These are phyloP conservation scores for Toxonevra muliebris DNA, from an alignment of 2,888 invertebrate genomes.

Conservation along the genomic window DNA sequence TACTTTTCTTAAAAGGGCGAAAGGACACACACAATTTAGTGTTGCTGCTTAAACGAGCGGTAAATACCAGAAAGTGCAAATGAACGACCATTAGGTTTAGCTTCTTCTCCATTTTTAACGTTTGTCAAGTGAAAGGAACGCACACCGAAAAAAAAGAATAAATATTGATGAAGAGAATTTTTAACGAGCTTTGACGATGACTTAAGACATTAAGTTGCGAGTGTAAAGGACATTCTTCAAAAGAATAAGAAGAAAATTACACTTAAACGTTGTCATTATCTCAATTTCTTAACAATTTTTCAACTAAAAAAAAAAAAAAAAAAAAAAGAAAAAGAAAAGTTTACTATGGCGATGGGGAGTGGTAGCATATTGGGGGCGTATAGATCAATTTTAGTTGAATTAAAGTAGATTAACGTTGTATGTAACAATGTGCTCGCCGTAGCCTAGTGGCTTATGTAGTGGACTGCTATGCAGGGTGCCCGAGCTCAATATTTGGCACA, in stretches of 20 bases:
- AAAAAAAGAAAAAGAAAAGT: too few relatives aligned
- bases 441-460: too few relatives aligned
- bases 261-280: conserved; percentile 49
- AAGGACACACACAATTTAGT: conserved; percentile 43
- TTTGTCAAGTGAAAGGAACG: conserved; percentile 54
- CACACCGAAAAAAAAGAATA: not conserved
- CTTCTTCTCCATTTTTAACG: conserved; percentile 22
- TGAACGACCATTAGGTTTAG: conserved; percentile 55
- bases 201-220: conserved; percentile 26
- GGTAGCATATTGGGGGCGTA: too few relatives aligned
- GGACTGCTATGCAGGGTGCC: too few relatives aligned
- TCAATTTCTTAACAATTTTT: too few relatives aligned
- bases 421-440: too few relatives aligned
- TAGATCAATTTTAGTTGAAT: too few relatives aligned
- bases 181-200: conserved; percentile 46
- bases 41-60: conserved; percentile 4
- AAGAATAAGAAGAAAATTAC: conserved; percentile 58
- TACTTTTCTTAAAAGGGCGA: conserved; percentile 37
- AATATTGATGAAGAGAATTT: conserved; percentile 51
- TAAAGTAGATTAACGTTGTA: too few relatives aligned
- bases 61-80: conserved; percentile 44
- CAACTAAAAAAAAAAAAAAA: too few relatives aligned
- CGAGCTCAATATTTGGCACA: too few relatives aligned
- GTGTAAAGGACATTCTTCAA: conserved; percentile 57
- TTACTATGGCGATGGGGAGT: too few relatives aligned